These are phyloP conservation scores for Aculops lycopersici DNA, from an alignment of 1,140 invertebrate genomes.

Conservation along the genomic window DNA sequence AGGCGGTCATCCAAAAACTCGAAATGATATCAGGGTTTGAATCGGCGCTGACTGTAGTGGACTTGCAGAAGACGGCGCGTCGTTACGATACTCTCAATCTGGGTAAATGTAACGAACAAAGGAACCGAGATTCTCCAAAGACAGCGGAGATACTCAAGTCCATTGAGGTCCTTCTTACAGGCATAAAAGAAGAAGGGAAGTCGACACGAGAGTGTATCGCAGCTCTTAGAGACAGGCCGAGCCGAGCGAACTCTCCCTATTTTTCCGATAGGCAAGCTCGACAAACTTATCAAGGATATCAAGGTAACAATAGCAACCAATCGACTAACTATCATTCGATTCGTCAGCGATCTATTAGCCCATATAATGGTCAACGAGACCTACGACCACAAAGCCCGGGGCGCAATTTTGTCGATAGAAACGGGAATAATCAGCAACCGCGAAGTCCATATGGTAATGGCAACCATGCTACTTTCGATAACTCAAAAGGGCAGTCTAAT, in stretches of 20 bases:
- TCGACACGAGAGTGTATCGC: neutral
- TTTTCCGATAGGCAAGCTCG: no score
- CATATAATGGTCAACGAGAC: no score
- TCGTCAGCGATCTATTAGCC: no score
- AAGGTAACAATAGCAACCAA: no score
- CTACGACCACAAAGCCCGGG: no score
- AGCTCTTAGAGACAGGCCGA: no score
- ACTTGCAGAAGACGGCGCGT: neutral
- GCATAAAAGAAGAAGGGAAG: neutral
- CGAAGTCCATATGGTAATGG: neutral
- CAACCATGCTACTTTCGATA: neutral
- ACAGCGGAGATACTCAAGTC: neutral
- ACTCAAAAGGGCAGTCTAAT: neutral
- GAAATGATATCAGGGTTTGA: neutral
- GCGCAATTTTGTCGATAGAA: no score
- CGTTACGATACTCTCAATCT: neutral
- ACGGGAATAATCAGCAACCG: neutral
- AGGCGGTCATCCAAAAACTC: neutral
- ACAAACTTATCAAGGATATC: no score
- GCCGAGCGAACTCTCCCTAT: neutral
- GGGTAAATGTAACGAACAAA: neutral
- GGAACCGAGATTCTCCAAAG: neutral
- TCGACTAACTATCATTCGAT: no score
- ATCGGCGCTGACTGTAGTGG: neutral
- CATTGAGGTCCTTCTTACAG: neutral